phyloP scores from a whole-genome alignment of 2,113 vertebrate genomes.

The Maccullochella peelii region DNA sequence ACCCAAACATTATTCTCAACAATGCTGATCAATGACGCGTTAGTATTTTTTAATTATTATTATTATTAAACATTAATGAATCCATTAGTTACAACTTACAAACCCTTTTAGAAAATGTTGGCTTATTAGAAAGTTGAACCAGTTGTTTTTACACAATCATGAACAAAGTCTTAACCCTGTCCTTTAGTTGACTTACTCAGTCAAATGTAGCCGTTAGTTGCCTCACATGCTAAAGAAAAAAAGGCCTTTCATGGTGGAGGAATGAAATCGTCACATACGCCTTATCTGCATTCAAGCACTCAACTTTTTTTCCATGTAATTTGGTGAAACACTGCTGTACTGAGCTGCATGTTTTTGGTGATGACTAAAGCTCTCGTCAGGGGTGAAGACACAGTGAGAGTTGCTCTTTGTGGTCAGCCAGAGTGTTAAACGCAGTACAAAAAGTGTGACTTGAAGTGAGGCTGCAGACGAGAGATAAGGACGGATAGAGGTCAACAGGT shows the following conservation, averaged over 20 bases:
- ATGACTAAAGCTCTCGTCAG: constrained; percentile 37
- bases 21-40: neutral
- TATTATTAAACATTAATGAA: neutral
- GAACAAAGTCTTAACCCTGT: neutral
- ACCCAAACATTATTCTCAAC: neutral
- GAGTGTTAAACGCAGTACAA: constrained; percentile 64
- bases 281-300: neutral
- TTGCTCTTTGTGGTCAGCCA: constrained; percentile 59
- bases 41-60: neutral
- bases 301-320: constrained; percentile 12
- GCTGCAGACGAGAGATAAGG: neutral
- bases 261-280: neutral
- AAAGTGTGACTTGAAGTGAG: constrained; percentile 8
- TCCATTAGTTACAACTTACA: too few species aligned
- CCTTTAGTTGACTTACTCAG: too few species aligned
- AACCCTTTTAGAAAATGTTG: neutral
- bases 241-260: neutral
- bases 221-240: neutral
- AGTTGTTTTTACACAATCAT: neutral
- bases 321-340: neutral
- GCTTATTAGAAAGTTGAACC: neutral
- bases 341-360: neutral
- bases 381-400: constrained; percentile 18
- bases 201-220: neutral
- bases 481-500: neutral